Conservation (phyloP, 1,140 invertebrate genomes). For the Sinonovacula constricta region DNA sequence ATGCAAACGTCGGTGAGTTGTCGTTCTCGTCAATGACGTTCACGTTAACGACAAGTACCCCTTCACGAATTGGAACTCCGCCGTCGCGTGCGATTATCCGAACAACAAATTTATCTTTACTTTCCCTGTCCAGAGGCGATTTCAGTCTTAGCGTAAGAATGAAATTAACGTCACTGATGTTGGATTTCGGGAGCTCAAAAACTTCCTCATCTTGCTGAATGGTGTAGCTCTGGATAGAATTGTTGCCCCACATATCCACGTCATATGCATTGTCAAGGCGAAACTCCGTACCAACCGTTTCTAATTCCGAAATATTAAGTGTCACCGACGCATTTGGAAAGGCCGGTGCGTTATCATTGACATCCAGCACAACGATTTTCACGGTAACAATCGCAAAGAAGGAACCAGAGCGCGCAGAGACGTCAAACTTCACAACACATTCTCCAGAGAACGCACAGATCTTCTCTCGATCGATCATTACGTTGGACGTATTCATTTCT, state of each 20-base stretch:
- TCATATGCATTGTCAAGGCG: constrained; percentile 42
- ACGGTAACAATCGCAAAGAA: constrained; percentile 40
- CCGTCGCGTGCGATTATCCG: constrained; percentile 87
- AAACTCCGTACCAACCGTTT: constrained; percentile 15
- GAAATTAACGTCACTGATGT: neutral
- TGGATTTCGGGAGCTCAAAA: constrained; percentile 17
- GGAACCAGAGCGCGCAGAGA: constrained; percentile 52
- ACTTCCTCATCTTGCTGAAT: constrained; percentile 15
- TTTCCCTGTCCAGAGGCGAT: constrained; percentile 86
- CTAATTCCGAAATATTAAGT: constrained; percentile 39
- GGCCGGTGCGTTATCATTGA: constrained; percentile 47
- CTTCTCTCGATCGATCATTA: constrained; percentile 61
- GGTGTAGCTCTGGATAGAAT: constrained; percentile 27
- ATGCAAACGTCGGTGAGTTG: constrained; percentile 83
- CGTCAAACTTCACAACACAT: constrained; percentile 60
- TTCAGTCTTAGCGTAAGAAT: constrained; percentile 18
- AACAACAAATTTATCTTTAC: constrained; percentile 86
- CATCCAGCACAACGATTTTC: constrained; percentile 37
- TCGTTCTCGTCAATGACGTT: constrained; percentile 78
- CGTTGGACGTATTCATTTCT: constrained; percentile 35
- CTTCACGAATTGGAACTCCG: constrained; percentile 57
- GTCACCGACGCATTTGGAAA: constrained; percentile 16
- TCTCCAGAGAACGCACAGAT: constrained; percentile 57
- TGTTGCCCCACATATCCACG: constrained; percentile 35
- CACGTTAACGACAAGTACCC: constrained; percentile 82